Evolutionary conservation across 2,797 vertebrate genomes (phyloP), one percentile per base, ranked within the genome.

Genomic region (Chloroceryle inda): DNA sequence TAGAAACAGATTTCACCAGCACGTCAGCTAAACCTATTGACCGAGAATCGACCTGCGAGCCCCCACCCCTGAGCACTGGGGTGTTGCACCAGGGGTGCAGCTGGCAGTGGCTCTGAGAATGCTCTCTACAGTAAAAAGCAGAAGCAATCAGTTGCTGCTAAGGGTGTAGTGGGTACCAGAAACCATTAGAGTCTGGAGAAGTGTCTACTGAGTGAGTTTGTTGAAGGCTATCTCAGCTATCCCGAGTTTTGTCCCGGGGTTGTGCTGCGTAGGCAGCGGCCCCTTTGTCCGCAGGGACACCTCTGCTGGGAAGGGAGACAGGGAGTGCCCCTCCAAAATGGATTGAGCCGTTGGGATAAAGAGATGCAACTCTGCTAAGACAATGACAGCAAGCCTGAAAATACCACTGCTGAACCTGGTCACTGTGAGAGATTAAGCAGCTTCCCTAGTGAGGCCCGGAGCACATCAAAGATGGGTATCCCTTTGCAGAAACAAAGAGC

Each of bases 51-150:
- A 23, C 68, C 50, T 52, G 10, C 9, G 9, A 23, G 20, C 24
- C 22, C 37, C 37, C 10, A 2, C 1, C 6, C 13, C 2, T 2
- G 31, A 38, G 22, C 17, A 4, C 23, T 3, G 31, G 15, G 18
- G 24, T 18, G 6, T 77, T 62, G 49, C 49, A 55, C 29, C 6
- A 52, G 9, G 8, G 52, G 16, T 6, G 53, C 24, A 22, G 40
- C 45, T 24, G 6, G 10, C 9, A 4, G 8, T 10, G 17, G 44
- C 63, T 40, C 55, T 2, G 23, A 67, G 40, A 26, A 4, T 0
- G 1, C n/a, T 47, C 42, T 9, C 66, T 31, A 10, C 37, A 42
- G 55, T 5, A 11, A n/a, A 21, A 24, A n/a, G 63, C n/a, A 63
- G 31, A n/a, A 66, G 23, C 4, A 66, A 66, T 18, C 47, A 1